These are phyloP conservation scores for Aplysina aerophoba DNA, from an alignment of 37 sponge, comb jelly and placozoan genomes.

Conservation along the genomic window DNA sequence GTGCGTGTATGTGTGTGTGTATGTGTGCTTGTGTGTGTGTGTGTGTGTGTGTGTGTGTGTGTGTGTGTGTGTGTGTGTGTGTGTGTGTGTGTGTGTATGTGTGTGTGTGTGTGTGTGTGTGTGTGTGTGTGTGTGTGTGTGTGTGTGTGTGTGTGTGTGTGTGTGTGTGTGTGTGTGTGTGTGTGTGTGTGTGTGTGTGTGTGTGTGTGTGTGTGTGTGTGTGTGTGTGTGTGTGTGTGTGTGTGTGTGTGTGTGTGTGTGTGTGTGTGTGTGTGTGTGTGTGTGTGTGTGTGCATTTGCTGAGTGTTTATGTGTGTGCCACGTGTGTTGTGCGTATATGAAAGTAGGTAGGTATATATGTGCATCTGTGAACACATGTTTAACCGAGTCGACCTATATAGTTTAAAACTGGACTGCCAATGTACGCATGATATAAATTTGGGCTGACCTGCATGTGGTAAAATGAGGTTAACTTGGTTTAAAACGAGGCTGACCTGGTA, in stretches of 20 bases:
- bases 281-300: conserved; percentile 18
- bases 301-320: too few species aligned
- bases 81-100: conserved; percentile 32
- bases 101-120: conserved; percentile 38
- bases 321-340: too few species aligned
- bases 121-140: conserved; percentile 46
- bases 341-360: too few species aligned
- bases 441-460: too few species aligned
- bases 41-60: conserved; percentile 39
- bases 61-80: conserved; percentile 17
- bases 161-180: conserved; percentile 50
- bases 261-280: conserved; percentile 17
- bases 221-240: conserved; percentile 33
- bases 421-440: too few species aligned
- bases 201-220: conserved; percentile 29
- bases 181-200: conserved; percentile 31
- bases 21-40: conserved; percentile 40
- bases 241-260: conserved; percentile 27
- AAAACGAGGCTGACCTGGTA: too few species aligned
- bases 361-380: too few species aligned
- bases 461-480: too few species aligned
- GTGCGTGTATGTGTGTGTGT: conserved; percentile 42
- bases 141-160: conserved; percentile 45
- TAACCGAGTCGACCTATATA: too few species aligned
- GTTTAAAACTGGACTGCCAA: too few species aligned